Evolutionary conservation across 92 coral and sea anemone species (phyloP).

Genomic region (Muricea muricata): DNA sequence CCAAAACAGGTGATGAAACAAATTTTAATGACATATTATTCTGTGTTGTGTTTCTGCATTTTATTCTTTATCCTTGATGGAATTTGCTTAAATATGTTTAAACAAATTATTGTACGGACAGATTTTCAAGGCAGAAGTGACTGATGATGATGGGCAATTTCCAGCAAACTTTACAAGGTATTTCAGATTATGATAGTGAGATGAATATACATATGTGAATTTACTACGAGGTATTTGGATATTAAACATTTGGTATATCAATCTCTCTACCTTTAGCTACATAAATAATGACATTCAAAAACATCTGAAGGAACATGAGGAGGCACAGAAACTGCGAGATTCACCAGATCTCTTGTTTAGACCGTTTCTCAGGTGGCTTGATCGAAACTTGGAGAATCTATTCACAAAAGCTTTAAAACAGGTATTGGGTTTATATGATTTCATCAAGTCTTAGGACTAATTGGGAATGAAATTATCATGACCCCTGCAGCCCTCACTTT

Average conservation of each 20-base stretch:
- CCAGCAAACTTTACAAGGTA: slow-evolving; percentile 35
- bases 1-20: slow-evolving; percentile 72
- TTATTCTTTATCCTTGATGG: no score
- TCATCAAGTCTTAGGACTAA: no score
- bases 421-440: no score
- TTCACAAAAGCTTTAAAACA: slow-evolving; percentile 82
- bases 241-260: no score
- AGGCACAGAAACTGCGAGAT: slow-evolving; percentile 59
- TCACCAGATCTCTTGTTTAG: slow-evolving; percentile 79
- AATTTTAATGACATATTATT: background rate
- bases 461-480: no score
- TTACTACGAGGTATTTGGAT: no score
- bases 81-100: slow-evolving; percentile 55
- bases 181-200: background rate
- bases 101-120: background rate
- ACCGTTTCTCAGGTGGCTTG: slow-evolving; percentile 93
- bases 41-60: background rate
- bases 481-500: no score
- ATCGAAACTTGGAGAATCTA: slow-evolving; percentile 77
- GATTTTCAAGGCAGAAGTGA: slow-evolving; percentile 37
- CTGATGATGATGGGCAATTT: slow-evolving; percentile 28
- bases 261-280: no score
- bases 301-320: slow-evolving; percentile 70
- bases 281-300: slow-evolving; percentile 67
- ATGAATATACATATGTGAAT: background rate